These are phyloP conservation scores for Urosaurus nigricauda DNA, from an alignment of 2,797 vertebrate genomes.

Conservation along the genomic window DNA sequence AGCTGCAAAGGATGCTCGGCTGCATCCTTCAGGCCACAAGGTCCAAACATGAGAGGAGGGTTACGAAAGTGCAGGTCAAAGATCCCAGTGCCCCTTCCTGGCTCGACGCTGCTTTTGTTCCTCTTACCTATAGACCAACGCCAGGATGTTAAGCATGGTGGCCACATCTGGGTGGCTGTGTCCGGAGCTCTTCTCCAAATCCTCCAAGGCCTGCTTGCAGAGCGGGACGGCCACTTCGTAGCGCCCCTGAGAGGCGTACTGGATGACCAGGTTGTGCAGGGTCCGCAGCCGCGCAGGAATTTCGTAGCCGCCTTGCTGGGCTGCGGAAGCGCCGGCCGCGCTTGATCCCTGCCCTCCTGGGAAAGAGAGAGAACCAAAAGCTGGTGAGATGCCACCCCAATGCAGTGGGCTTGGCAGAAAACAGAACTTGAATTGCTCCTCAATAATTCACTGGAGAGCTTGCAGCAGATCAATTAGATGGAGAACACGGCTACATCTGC, in stretches of 20 bases:
- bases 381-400: not conserved
- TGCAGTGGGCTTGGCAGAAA: not conserved
- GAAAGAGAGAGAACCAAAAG: not conserved
- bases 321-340: constrained; percentile 66
- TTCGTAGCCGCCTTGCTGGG: constrained; percentile 90
- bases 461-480: not conserved
- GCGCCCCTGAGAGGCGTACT: constrained; percentile 90
- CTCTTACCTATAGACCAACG: constrained; percentile 88
- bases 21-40: no score
- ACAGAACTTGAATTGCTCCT: no score
- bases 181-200: constrained; percentile 91
- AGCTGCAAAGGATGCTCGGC: no score
- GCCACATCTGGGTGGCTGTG: constrained; percentile 91
- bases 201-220: constrained; percentile 91
- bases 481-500: no score
- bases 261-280: constrained; percentile 92
- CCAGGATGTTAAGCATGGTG: constrained; percentile 93
- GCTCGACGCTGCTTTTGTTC: no score
- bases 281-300: constrained; percentile 89
- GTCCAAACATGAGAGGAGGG: no score
- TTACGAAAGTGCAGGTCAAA: no score
- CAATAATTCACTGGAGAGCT: no score
- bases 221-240: constrained; percentile 92
- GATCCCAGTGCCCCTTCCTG: no score
- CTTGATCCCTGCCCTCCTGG: not conserved